A percentile compares a stretch with the other conserved stretches of the same genome.
Conservation (phyloP, 1,140 invertebrate species). For the Macrobrachium nipponense region DNA sequence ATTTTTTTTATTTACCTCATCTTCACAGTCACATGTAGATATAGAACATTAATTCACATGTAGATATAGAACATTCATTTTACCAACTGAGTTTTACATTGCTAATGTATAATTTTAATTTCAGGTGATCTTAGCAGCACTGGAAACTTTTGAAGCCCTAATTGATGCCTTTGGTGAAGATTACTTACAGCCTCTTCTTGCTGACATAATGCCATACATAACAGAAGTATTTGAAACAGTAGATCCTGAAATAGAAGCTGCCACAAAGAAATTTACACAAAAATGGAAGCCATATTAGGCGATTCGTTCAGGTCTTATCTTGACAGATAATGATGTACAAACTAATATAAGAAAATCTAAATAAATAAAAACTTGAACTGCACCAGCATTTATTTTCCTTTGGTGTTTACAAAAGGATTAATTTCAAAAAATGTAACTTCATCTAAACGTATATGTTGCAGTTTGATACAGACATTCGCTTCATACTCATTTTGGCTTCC, state of each 20-base stretch:
- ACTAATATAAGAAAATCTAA: no score
- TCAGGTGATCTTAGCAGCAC: slow-evolving; percentile 48
- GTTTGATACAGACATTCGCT: no score
- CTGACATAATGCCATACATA: slow-evolving; percentile 60
- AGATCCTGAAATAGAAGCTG: slow-evolving; percentile 40
- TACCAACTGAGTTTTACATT: no score
- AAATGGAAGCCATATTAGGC: slow-evolving; percentile 62
- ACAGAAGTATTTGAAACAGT: slow-evolving; percentile 59
- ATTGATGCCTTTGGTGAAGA: slow-evolving; percentile 55
- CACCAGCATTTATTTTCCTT: no score
- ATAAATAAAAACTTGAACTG: no score
- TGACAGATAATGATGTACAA: neutral
- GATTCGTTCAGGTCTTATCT: slow-evolving; percentile 55
- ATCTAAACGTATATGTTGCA: no score
- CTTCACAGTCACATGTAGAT: neutral
- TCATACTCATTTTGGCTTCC: no score
- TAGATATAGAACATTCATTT: no score
- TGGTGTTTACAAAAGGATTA: no score
- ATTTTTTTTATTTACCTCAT: neutral
- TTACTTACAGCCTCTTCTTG: slow-evolving; percentile 58
- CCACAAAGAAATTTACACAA: slow-evolving; percentile 39
- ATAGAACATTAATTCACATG: no score
- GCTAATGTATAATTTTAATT: neutral
- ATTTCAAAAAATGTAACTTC: no score
- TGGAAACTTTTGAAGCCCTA: slow-evolving; percentile 48